Percentiles rank a stretch among this genome's conserved stretches.
These are phyloP conservation scores for Spatula clypeata DNA, from an alignment of 2,797 vertebrate species.

Conservation along the genomic window DNA sequence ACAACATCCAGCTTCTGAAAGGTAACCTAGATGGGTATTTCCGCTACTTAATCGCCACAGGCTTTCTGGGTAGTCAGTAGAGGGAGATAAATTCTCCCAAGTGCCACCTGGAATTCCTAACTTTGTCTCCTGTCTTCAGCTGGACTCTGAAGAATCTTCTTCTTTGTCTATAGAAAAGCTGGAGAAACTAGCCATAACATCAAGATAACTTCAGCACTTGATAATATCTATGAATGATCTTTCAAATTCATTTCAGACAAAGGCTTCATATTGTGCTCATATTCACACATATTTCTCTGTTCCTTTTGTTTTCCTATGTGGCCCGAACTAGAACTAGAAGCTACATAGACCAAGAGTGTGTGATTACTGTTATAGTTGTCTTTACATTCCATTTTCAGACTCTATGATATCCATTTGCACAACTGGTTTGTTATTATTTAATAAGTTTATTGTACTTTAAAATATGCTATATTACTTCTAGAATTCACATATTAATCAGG, in stretches of 20 bases:
- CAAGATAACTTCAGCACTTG: neutral
- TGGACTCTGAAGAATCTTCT: neutral
- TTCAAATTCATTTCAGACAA: neutral
- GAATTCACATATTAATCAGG: slow-evolving; percentile 33
- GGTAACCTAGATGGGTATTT: neutral
- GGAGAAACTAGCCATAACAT: neutral
- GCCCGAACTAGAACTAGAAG: neutral
- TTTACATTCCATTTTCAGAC: neutral
- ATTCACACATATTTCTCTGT: neutral
- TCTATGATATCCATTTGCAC: neutral
- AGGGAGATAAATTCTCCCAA: neutral
- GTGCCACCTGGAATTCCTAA: neutral
- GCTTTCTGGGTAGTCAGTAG: neutral
- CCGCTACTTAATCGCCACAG: neutral
- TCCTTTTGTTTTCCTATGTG: neutral
- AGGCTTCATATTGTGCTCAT: neutral
- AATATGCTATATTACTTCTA: neutral
- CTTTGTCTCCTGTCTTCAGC: neutral
- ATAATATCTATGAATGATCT: neutral
- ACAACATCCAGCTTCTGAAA: neutral
- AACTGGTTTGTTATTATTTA: neutral
- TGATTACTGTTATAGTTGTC: neutral
- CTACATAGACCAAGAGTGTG: neutral
- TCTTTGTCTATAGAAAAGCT: neutral
- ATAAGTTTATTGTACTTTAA: neutral